Evolutionary conservation across 2,888 invertebrate genomes (phyloP).

Genomic region (Schrankia costaestrigalis): DNA sequence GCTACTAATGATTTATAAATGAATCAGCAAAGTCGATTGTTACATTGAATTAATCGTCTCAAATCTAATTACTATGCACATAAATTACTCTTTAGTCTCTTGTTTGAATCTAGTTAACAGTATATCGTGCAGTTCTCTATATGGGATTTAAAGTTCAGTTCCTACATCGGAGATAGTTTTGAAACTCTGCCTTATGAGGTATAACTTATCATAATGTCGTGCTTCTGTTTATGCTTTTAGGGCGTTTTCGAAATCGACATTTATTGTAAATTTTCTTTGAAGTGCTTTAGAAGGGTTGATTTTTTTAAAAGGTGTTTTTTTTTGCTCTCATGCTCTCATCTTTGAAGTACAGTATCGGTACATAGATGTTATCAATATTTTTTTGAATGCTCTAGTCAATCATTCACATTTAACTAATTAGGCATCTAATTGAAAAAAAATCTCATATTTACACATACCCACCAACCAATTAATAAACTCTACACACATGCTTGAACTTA

Average conservation of each 20-base stretch:
- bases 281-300: no score
- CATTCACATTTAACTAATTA: no score
- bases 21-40: slow-evolving; percentile 1
- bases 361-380: no score
- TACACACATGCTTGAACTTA: no score
- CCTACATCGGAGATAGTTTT: slow-evolving; percentile 21
- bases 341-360: no score
- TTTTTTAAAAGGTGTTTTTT: no score
- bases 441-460: no score
- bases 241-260: slow-evolving; percentile 10
- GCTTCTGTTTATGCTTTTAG: slow-evolving; percentile 18
- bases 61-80: slow-evolving; percentile 12
- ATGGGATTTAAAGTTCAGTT: slow-evolving; percentile 28
- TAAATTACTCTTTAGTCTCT: slow-evolving; percentile 13
- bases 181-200: slow-evolving; percentile 24
- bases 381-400: no score
- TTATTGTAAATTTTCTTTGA: slow-evolving; percentile 9
- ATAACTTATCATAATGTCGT: slow-evolving; percentile 20
- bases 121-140: slow-evolving; percentile 23
- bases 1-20: neutral
- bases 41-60: slow-evolving; percentile 7
- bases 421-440: no score
- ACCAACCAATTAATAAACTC: no score
- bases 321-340: no score
- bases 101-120: slow-evolving; percentile 14